Base-by-base conservation (phyloP, 2,797 vertebrate genomes). In the Artibeus lituratus region DNA sequence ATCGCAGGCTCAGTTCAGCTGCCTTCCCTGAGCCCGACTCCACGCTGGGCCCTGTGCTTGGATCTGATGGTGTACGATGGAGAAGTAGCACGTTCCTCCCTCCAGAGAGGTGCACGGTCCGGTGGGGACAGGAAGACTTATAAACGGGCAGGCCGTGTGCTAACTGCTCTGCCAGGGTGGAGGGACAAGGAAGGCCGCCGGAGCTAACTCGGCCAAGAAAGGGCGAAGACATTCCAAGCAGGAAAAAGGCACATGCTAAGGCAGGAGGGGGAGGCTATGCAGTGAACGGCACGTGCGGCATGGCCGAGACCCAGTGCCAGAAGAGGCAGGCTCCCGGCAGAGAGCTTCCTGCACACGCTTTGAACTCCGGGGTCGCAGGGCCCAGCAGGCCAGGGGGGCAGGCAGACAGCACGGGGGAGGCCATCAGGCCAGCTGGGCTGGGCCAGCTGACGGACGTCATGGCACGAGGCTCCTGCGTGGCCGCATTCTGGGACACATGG, bases 121-220 rank as follows among this genome's bases (percentile, higher is more conserved):
- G 3, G 15, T 1, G 10, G 4, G 16, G 37, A 11, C 39, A 11
- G 85, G 26, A 6, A 18, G 74, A 32, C 42, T 21, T 5, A 0
- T 8, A 47, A 21, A 37, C 0, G 7, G 55, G 39, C n/a, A 4
- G 0, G 39, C 29, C 32, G 18, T 2, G 21, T 0, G 0, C 80
- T 47, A 5, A 10, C 19, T 2, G 35, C 55, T 39, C 10, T 1
- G 42, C 76, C 26, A 32, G n/a, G 22, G 69, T 3, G 19, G 39
- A 24, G 35, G 55, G 15, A 32, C 62, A 18, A 29, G 26, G 55
- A 39, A 35, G n/a, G 70, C 69, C 6, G 16, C 12, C 0, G 2
- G 57, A 42, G 72, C 2, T 26, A 47, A 10, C 57, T 0, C 1
- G 35, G 78, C 29, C n/a, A n/a, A 88, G 32, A 32, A 49, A 35